Evolutionary conservation across 1,140 invertebrate species (phyloP).

Genomic region (Pogonus chalceus): DNA sequence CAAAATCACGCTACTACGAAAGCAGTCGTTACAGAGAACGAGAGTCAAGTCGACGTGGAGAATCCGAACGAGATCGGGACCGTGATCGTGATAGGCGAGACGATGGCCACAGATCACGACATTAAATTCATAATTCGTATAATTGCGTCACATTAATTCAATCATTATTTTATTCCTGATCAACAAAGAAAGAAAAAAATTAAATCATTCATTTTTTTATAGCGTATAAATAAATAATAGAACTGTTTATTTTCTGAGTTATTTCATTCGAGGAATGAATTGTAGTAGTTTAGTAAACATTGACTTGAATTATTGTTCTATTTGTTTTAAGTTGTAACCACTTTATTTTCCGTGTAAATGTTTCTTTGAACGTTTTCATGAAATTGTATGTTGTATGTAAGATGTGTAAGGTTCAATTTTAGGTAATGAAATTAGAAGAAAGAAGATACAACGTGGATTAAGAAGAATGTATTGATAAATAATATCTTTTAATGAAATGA

Average conservation of each 20-base stretch:
- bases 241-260: not conserved
- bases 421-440: not conserved
- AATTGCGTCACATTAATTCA: not conserved
- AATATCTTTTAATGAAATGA: not conserved
- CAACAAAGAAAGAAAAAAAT: not conserved
- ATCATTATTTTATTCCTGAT: not conserved
- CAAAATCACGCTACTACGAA: slow-evolving; percentile 64
- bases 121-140: slow-evolving; percentile 36
- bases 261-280: not conserved
- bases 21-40: slow-evolving; percentile 61
- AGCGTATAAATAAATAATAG: not conserved
- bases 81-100: slow-evolving; percentile 56
- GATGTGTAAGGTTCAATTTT: not conserved
- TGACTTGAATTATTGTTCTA: not conserved
- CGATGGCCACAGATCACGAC: slow-evolving; percentile 60
- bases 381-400: not conserved
- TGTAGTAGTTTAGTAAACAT: not conserved
- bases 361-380: not conserved
- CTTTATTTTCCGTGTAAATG: not conserved
- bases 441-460: not conserved
- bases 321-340: not conserved
- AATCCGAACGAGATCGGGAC: slow-evolving; percentile 53
- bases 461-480: not conserved
- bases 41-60: slow-evolving; percentile 44
- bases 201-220: not conserved